Percentiles rank a stretch among this genome's conserved stretches.
Conservation (phyloP, 2,888 invertebrate species). For the Linnaemya vulpina region DNA sequence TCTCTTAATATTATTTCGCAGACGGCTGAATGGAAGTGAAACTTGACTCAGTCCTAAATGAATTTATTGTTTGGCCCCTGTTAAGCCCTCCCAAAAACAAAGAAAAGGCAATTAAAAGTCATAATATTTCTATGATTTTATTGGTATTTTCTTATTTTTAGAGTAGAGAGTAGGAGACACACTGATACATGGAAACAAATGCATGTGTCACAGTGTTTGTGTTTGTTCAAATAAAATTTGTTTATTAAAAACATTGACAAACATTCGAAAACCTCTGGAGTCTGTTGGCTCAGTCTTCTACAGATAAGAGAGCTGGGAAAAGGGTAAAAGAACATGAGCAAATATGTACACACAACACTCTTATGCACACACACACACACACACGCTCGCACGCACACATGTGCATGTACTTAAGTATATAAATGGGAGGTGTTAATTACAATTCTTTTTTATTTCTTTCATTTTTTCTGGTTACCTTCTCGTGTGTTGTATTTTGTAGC, state of each 20-base stretch:
- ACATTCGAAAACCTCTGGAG: not conserved
- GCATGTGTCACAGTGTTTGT: not conserved
- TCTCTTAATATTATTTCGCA: constrained; percentile 23
- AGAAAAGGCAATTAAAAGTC: constrained; percentile 58
- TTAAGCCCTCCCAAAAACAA: constrained; percentile 30
- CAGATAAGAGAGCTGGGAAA: constrained; percentile 49
- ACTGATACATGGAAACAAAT: not conserved
- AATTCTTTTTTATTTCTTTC: constrained; percentile 2
- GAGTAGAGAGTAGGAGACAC: not conserved
- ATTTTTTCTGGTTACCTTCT: not conserved
- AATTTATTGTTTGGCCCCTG: constrained; percentile 51
- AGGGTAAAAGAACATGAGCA: constrained; percentile 43
- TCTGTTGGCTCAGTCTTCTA: constrained; percentile 16
- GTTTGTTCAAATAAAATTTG: not conserved
- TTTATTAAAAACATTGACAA: constrained; percentile 1
- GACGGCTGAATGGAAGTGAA: not conserved
- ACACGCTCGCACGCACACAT: too few relatives aligned
- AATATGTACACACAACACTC: not conserved
- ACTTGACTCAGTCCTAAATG: constrained; percentile 39
- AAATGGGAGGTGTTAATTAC: constrained; percentile 62
- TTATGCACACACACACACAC: not conserved
- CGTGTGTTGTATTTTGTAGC: constrained; percentile 11
- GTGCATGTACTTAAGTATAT: too few relatives aligned
- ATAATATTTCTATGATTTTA: constrained; percentile 67
- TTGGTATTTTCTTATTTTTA: constrained; percentile 50